These are phyloP conservation scores for Pteronotus mesoamericanus DNA, from an alignment of 2,797 vertebrate genomes.

Conservation along the genomic window DNA sequence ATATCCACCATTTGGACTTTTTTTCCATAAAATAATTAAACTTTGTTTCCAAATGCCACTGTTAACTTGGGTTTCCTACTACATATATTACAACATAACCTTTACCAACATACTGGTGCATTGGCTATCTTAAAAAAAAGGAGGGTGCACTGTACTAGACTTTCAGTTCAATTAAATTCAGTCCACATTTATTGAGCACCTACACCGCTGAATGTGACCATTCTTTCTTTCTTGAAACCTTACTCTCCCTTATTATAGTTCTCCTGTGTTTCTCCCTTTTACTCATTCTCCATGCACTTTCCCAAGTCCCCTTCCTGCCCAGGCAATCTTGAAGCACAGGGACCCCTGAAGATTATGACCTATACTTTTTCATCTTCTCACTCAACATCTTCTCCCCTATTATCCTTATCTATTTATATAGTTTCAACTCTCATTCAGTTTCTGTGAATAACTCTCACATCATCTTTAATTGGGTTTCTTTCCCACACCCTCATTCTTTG, in stretches of 20 bases:
- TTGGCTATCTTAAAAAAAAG: background rate
- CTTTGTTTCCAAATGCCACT: background rate
- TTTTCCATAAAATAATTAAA: background rate
- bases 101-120: background rate
- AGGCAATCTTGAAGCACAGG: background rate
- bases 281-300: background rate
- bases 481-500: background rate
- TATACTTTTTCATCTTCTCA: background rate
- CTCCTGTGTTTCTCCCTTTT: background rate
- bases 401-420: background rate
- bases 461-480: background rate
- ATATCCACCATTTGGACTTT: background rate
- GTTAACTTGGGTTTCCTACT: background rate
- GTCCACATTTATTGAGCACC: background rate
- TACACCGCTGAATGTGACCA: background rate
- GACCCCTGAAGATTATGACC: background rate
- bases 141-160: background rate
- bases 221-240: background rate
- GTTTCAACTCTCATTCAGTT: background rate
- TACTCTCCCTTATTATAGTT: background rate
- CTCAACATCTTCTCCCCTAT: background rate
- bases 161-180: background rate
- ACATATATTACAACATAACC: background rate
- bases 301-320: background rate
- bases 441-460: background rate